These are phyloP conservation scores for Montipora capitata DNA, from an alignment of 92 coral and sea anemone genomes.

Conservation along the genomic window DNA sequence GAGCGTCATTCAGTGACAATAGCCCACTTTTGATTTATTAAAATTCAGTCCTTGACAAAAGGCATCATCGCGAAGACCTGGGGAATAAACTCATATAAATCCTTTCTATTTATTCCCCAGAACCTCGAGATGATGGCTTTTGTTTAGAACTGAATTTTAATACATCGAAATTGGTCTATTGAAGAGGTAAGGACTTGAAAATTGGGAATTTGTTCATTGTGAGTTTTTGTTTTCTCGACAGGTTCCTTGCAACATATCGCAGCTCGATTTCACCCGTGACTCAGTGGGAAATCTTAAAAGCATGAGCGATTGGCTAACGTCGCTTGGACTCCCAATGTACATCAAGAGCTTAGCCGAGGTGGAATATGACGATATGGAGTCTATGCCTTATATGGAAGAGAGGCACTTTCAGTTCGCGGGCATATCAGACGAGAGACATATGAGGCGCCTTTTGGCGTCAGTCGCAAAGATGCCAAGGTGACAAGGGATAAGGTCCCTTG, in stretches of 20 bases:
- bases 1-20: no score
- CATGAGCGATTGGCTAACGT: conserved; percentile 88
- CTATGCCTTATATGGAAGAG: conserved; percentile 87
- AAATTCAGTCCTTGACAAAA: no score
- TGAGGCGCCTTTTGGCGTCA: conserved; percentile 87
- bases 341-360: conserved; percentile 85
- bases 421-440: conserved; percentile 89
- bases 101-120: no score
- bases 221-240: conserved; percentile 9
- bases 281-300: conserved; percentile 77
- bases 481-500: conserved; percentile 17
- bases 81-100: no score
- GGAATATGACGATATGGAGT: conserved; percentile 88
- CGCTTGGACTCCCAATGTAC: conserved; percentile 96
- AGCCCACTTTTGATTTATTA: no score
- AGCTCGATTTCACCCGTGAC: conserved; percentile 75
- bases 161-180: no score
- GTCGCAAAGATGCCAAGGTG: conserved; percentile 81
- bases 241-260: conserved; percentile 86
- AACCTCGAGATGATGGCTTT: no score
- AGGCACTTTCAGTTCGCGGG: conserved; percentile 93
- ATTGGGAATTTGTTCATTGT: not conserved
- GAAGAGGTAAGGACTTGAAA: no score
- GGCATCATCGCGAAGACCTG: no score
- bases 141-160: no score